Base-by-base conservation (phyloP, 1,140 invertebrate genomes). In the Sitobion miscanthi region DNA sequence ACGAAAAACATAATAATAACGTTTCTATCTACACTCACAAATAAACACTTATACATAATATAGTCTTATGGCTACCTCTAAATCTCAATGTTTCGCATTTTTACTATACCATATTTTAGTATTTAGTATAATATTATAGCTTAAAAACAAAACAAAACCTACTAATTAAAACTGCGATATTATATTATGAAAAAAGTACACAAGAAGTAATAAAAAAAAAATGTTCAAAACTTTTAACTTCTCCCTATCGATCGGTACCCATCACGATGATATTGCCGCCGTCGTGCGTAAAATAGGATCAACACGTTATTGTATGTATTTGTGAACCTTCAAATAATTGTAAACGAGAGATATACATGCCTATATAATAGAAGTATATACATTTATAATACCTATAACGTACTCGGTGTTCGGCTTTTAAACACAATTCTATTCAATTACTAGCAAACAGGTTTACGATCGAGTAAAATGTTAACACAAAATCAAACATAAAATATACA, bases 401-500 rank as follows among this genome's bases (percentile, higher is more conserved):
- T 4, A 69, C 25, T 4, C 30, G 9, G 30, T 69, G 11, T 69
- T 69, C 25, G 25, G 21, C 57, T 14, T 69, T 69, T 14, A 14
- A 14, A 14, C 30, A 30, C 30, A 4, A 62, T 62, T 62, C 5
- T 30, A 30, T 62, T 30, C 25, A 9, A 30, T 69, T 69, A 69
- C 5, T 14, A n/a, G 62, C 9, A n/a, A 69, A n/a, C 11, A 69
- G 20, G 62, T n/a, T n/a, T 69, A 69, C 62, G 62, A 69, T 69
- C 62, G 11, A 69, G 11, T 69, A 30, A 69, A 69, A 69, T n/a
- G 14, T 14, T 4, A n/a, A n/a, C 30, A 14, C 30, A 5, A 69
- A 69, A 69, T 69, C 62, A n/a, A 69, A 69, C n/a, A 69, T 69
- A n/a, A 69, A 69, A 69, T n/a, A 69, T n/a, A 69, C n/a, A 69